Conservation (phyloP, 2,113 vertebrate genomes). For the Beaufortia kweichowensis region DNA sequence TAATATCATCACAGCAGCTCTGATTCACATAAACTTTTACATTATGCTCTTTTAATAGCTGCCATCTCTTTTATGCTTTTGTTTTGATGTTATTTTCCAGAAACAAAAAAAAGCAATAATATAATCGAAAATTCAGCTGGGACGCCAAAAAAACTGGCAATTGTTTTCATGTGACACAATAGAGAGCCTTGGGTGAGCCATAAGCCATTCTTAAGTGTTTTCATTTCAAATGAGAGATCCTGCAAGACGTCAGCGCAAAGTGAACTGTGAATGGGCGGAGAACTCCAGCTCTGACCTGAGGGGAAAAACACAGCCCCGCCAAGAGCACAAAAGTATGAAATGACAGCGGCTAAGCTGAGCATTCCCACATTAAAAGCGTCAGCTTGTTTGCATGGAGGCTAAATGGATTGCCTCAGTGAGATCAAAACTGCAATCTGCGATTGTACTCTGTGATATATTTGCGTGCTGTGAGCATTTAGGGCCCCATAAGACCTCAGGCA, state of each 20-base stretch:
- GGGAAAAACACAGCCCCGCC: conserved; percentile 35
- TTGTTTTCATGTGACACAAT: conserved; percentile 53
- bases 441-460: neutral
- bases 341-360: conserved; percentile 30
- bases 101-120: conserved; percentile 38
- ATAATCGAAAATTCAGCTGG: conserved; percentile 34
- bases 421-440: conserved; percentile 24
- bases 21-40: conserved; percentile 58
- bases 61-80: conserved; percentile 60
- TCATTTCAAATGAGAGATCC: conserved; percentile 53
- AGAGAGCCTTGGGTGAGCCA: conserved; percentile 32
- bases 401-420: conserved; percentile 26
- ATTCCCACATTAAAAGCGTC: conserved; percentile 36
- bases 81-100: conserved; percentile 58
- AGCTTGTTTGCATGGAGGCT: conserved; percentile 10
- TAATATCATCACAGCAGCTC: conserved; percentile 54
- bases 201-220: conserved; percentile 55
- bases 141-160: conserved; percentile 36
- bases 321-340: conserved; percentile 46
- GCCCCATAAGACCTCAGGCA: conserved; percentile 7
- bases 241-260: conserved; percentile 14
- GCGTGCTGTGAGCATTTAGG: conserved; percentile 9
- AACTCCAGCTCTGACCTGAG: conserved; percentile 45
- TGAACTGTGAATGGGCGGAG: conserved; percentile 41
- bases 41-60: conserved; percentile 54